Conservation (phyloP, 2,113 vertebrate species). For the Vulpes ferrilata region DNA sequence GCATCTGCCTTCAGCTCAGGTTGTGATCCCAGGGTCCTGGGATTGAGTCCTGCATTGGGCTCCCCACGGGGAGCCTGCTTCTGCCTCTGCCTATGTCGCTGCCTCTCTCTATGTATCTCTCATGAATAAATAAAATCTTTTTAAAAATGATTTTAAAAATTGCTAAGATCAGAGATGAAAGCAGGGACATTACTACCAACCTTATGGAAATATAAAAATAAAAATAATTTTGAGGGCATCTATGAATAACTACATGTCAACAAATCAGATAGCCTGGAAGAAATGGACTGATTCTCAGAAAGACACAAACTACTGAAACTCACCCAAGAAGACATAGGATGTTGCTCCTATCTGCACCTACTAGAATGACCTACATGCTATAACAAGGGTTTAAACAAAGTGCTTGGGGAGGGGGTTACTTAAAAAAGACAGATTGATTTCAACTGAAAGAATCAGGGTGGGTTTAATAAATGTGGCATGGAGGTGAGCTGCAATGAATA, state of each 20-base stretch:
- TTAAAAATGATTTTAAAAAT: not conserved
- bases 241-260: not conserved
- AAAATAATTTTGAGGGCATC: not conserved
- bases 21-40: no score
- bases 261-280: not conserved
- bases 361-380: not conserved
- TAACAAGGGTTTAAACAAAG: not conserved
- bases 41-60: no score
- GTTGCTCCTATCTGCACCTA: not conserved
- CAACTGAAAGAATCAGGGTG: not conserved
- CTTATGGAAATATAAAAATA: not conserved
- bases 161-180: not conserved
- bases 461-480: not conserved
- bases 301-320: not conserved
- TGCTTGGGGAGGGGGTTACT: not conserved
- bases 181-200: not conserved
- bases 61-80: no score
- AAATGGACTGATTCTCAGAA: not conserved
- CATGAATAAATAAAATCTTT: no score
- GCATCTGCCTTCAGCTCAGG: no score
- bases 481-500: not conserved
- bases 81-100: no score
- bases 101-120: no score
- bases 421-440: not conserved
- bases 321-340: not conserved